Conservation (phyloP, 1,140 invertebrate species). For the Brachionus asplanchnoidis region DNA sequence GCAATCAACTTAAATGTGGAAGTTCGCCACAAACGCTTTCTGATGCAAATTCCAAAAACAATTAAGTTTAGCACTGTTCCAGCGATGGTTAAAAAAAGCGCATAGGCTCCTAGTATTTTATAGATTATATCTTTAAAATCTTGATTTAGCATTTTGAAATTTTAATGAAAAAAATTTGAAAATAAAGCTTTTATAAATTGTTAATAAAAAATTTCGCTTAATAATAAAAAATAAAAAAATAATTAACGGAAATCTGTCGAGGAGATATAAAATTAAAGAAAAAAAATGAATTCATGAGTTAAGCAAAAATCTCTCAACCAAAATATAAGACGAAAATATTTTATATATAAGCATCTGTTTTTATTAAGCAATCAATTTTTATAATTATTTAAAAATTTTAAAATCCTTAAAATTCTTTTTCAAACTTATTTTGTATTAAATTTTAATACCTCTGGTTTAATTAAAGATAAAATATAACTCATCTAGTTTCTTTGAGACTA, state of each 20-base stretch:
- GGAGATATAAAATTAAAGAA: not conserved
- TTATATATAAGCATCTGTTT: no score
- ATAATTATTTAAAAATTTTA: no score
- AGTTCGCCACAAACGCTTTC: not conserved
- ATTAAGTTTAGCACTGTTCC: not conserved
- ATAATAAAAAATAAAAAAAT: not conserved
- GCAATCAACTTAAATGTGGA: constrained; percentile 9
- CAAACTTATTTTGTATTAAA: no score
- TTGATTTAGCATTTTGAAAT: not conserved
- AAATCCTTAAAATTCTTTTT: no score
- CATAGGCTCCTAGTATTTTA: constrained; percentile 19
- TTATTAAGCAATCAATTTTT: no score
- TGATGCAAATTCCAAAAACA: not conserved
- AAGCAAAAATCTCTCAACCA: no score
- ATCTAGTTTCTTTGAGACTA: no score
- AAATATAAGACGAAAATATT: no score
- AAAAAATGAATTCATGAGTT: not conserved
- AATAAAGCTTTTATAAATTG: not conserved
- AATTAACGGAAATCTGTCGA: not conserved
- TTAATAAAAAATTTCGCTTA: not conserved
- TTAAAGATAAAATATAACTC: no score
- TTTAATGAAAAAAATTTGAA: not conserved
- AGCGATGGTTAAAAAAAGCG: not conserved
- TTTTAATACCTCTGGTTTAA: no score
- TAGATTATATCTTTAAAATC: not conserved